Base-by-base conservation (phyloP, 35 echinoderm and acorn worm species). In the Diadema setosum region DNA sequence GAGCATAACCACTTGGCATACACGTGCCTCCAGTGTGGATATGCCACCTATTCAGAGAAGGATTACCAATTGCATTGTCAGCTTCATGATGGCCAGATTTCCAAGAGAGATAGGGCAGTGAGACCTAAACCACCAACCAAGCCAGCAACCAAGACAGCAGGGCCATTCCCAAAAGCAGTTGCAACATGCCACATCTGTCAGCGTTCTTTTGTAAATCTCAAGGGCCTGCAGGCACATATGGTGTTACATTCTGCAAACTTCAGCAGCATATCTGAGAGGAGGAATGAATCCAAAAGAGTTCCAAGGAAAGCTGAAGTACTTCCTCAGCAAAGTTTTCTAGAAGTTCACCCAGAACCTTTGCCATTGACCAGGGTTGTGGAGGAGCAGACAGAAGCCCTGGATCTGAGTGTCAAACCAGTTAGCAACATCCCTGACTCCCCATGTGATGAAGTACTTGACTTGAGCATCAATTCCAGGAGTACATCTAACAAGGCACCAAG, bases 1-100 rank as follows among this genome's bases (percentile, higher is more conserved):
- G 73, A 78, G 40, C 73, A 78, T 23, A 78, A 78, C n/a, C 73
- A 78, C 15, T 7, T 39, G 37, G 33, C 73, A 3, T 78, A 42
- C 40, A 42, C 73, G 0, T 78, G 73, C 73, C 44, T 39, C 15
- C 73, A 78, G 73, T 78, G 73, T 43, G 73, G 73, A 41, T 78
- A 78, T 44, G 73, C 40, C 2, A 78, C 73, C 44, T 44, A 78
- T 12, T 78, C 73, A 42, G 73, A 78, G 40, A 39, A 25, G 44
- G 73, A 78, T 78, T 78, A 78, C 73, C 73, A 78, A 41, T 42
- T 78, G 73, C 73, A 78, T 36, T 78, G 73, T 44, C 73, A 78
- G 36, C 33, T 39, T 78, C 73, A 78, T 44, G 73, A 78, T 44
- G 73, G 73, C 44, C 73, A 78, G 73, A 78, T 78, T 2, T 78